phyloP scores from a whole-genome alignment of 2,797 vertebrate species.

The Jordanella pulchra region DNA sequence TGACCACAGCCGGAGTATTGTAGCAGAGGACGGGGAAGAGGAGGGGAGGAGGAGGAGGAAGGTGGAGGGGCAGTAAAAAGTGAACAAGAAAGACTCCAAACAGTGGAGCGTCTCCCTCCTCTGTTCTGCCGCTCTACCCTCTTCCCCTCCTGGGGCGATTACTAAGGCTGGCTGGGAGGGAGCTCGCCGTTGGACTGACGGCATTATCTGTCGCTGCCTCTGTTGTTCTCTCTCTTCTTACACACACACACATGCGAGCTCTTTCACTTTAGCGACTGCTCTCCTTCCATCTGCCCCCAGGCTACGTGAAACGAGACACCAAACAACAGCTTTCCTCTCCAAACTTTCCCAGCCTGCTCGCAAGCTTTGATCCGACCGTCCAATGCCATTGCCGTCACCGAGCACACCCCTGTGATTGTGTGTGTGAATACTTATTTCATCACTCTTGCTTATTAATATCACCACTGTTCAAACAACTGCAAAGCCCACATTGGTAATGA shows the following conservation, averaged over 20 bases:
- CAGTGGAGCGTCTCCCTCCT: constrained; percentile 68
- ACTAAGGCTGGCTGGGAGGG: constrained; percentile 75
- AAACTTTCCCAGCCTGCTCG: constrained; percentile 85
- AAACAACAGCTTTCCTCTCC: constrained; percentile 85
- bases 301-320: constrained; percentile 83
- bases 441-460: constrained; percentile 72
- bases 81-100: constrained; percentile 64
- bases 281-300: constrained; percentile 76
- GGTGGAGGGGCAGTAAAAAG: constrained; percentile 30
- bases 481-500: constrained; percentile 60
- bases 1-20: constrained; percentile 75
- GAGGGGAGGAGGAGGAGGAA: constrained; percentile 25
- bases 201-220: constrained; percentile 77
- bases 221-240: constrained; percentile 40
- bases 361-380: constrained; percentile 82
- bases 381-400: constrained; percentile 78
- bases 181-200: constrained; percentile 70
- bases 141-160: constrained; percentile 73
- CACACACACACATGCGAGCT: constrained; percentile 28
- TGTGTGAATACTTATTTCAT: constrained; percentile 60
- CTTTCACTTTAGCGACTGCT: constrained; percentile 45
- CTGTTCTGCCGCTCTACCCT: constrained; percentile 64
- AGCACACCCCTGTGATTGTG: constrained; percentile 45
- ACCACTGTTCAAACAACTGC: constrained; percentile 56
- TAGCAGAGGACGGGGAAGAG: constrained; percentile 55